Evolutionary conservation across 2,888 invertebrate species (phyloP), one percentile per base, ranked within the genome.

Genomic region (Sphaerophoria taeniata): DNA sequence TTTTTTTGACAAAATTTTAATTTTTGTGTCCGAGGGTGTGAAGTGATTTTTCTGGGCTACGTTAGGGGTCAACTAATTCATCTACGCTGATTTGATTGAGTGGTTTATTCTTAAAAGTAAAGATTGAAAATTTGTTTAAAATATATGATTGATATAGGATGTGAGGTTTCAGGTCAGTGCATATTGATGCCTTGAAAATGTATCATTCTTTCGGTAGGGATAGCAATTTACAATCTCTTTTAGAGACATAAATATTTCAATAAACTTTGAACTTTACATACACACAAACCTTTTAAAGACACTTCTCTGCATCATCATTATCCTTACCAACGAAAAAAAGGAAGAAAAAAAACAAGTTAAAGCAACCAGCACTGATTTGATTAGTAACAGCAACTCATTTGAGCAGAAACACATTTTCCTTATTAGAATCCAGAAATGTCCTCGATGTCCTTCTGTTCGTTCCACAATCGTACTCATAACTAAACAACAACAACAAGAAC

Each of bases 331-430:
- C 12, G n/a, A 34, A 16, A n/a, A 43, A 24, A 70, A 70, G 74
- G 65, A 78, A 3, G n/a, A 56, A 58, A 16, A 58, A 58, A 58
- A 43, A 16, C 11, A 60, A 85, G 82, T 74, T 74, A 47, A 86
- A 86, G 60, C 74, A 86, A 55, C 71, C 77, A 78, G 86, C 73
- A 86, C 82, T 86, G 87, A 87, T 87, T 87, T 87, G 72, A 87
- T 87, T 87, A 87, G 75, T 53, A 75, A 55, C 71, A 79, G 75
- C 78, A 75, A 73, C 78, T 83, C 83, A 87, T 72, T 81, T 87
- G 83, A 83, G 87, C 87, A 83, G 87, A 87, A 87, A 87, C 87
- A 87, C 87, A 87, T 87, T 87, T 75, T 83, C 83, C 83, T 78
- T 83, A 87, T 87, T 87, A 87, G 77, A 77, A 82, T 63, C 63